These are phyloP conservation scores for Macroglossus sobrinus DNA, from an alignment of 2,113 vertebrate species.

Conservation along the genomic window DNA sequence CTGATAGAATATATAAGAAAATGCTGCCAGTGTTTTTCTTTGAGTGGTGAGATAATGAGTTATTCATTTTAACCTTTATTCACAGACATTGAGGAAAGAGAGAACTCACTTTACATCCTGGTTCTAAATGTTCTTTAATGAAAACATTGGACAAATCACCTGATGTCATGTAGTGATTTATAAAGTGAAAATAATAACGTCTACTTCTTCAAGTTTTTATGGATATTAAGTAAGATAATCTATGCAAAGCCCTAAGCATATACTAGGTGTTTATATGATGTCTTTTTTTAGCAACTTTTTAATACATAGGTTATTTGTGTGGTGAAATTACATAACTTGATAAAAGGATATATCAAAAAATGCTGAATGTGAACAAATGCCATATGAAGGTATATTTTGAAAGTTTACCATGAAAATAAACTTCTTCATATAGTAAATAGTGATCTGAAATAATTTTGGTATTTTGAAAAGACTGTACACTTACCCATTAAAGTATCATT, in stretches of 20 bases:
- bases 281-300: neutral
- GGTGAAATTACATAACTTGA: neutral
- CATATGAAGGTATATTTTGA: neutral
- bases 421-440: neutral
- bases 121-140: neutral
- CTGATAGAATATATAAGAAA: neutral
- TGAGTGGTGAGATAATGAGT: neutral
- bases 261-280: neutral
- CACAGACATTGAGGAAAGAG: neutral
- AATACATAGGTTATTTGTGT: neutral
- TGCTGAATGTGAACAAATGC: neutral
- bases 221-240: neutral
- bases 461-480: neutral
- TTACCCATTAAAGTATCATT: neutral
- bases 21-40: neutral
- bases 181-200: conserved; percentile 29
- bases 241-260: neutral
- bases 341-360: neutral
- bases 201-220: neutral
- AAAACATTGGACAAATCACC: neutral
- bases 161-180: neutral
- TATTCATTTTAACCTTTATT: conserved; percentile 22
- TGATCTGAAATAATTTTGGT: neutral
- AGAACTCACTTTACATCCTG: neutral
- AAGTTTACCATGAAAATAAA: neutral